These are phyloP conservation scores for Drosophila neotestacea DNA, from an alignment of 2,888 invertebrate species.

Conservation along the genomic window DNA sequence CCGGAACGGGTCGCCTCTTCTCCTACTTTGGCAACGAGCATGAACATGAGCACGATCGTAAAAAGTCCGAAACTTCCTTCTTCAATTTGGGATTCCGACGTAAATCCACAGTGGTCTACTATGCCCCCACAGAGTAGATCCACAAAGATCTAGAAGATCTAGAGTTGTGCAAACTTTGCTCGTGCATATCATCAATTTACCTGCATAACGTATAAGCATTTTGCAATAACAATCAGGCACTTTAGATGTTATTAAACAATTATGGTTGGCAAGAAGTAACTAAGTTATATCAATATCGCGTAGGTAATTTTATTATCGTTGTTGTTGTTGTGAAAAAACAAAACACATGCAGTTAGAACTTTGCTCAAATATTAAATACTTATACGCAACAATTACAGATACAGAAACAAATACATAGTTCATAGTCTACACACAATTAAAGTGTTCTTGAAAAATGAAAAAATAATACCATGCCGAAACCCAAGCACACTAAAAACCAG, in stretches of 20 bases:
- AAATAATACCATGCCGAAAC: conserved; percentile 32
- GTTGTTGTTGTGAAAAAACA: conserved; percentile 69
- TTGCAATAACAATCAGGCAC: conserved; percentile 56
- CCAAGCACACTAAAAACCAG: conserved; percentile 41
- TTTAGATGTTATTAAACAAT: conserved; percentile 20
- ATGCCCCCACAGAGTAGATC: conserved; percentile 83
- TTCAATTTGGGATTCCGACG: conserved; percentile 85
- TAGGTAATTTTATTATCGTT: conserved; percentile 54
- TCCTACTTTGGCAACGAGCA: conserved; percentile 84
- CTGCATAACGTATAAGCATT: conserved; percentile 20
- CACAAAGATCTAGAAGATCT: background rate
- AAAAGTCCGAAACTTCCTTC: conserved; percentile 85
- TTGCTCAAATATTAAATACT: conserved; percentile 69
- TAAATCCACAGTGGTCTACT: conserved; percentile 84
- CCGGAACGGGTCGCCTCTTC: conserved; percentile 81
- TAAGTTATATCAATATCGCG: conserved; percentile 31
- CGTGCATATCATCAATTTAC: conserved; percentile 57
- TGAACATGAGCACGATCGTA: conserved; percentile 84
- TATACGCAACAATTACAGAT: conserved; percentile 53
- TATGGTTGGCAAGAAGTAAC: conserved; percentile 1
- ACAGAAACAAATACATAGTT: conserved; percentile 6
- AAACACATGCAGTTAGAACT: conserved; percentile 67
- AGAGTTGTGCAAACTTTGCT: conserved; percentile 15
- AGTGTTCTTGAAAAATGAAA: conserved; percentile 9
- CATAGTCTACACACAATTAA: conserved; percentile 31